Evolutionary conservation across 2,888 invertebrate genomes (phyloP), one percentile per base, ranked within the genome.

Genomic region (Hyalella azteca): DNA sequence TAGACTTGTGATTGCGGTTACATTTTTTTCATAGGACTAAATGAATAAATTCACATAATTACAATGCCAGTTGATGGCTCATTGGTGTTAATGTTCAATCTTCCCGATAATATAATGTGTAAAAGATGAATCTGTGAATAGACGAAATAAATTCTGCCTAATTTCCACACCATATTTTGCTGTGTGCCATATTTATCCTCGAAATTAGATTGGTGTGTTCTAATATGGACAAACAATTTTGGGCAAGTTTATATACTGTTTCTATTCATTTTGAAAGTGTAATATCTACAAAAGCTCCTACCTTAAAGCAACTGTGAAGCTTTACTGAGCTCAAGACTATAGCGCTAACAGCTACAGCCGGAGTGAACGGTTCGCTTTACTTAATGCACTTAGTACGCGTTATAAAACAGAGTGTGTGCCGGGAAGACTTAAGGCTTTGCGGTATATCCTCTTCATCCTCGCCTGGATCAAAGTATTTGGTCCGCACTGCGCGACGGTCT

Each of bases 401-500:
- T 66, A n/a, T 66, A 66, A 66, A 66, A 66, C 36, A 29, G 36
- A 66, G 19, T 32, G 36, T 66, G 32, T 19, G 36, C 36, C 29
- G 29, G 32, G 4, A 29, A 11, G 36, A 36, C 36, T 66, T 36
- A 7, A 32, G 32, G 36, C 66, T 29, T 19, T 66, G 36, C 36
- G 19, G 36, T 5, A 29, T n/a, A 66, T 66, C 66, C 29, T n/a
- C 29, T 66, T 66, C 36, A 66, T 66, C 36, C 66, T 66, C 66
- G 26, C 66, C n/a, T 11, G 66, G 66, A 66, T 66, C n/a, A 66
- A 36, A 66, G 66, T 36, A 66, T 66, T 36, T 7, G n/a, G n/a
- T n/a, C n/a, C n/a, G n/a, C n/a, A n/a, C n/a, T n/a, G n/a, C n/a
- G n/a, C n/a, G n/a, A n/a, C n/a, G n/a, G n/a, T n/a, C n/a, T n/a